These are phyloP conservation scores for Diabrotica undecimpunctata DNA, from an alignment of 1,140 invertebrate genomes.

Conservation along the genomic window DNA sequence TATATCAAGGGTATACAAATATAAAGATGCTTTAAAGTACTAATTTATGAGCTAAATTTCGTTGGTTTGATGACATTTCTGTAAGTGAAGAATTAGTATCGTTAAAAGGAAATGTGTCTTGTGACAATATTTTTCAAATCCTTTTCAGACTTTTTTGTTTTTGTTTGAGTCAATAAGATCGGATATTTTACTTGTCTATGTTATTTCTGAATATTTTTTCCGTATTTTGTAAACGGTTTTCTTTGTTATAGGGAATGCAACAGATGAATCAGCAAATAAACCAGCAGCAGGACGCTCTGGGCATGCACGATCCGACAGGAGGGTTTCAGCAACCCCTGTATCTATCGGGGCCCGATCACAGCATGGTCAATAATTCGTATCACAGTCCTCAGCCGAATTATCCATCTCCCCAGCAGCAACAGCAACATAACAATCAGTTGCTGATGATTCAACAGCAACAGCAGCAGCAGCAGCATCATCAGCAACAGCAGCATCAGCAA, in stretches of 20 bases:
- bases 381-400: slow-evolving; percentile 46
- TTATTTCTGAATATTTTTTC: not conserved
- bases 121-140: too few relatives aligned
- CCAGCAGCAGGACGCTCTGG: slow-evolving; percentile 64
- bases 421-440: slow-evolving; percentile 45
- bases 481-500: slow-evolving; percentile 54
- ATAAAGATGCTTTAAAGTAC: too few relatives aligned
- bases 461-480: slow-evolving; percentile 61
- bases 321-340: slow-evolving; percentile 69
- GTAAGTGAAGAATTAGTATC: too few relatives aligned
- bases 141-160: too few relatives aligned
- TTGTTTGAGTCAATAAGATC: too few relatives aligned
- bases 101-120: too few relatives aligned
- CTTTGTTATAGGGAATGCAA: slow-evolving; percentile 34
- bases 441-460: slow-evolving; percentile 26
- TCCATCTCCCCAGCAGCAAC: slow-evolving; percentile 50
- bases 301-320: slow-evolving; percentile 58
- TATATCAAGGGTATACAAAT: too few relatives aligned
- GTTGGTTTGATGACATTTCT: too few relatives aligned
- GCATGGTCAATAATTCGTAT: slow-evolving; percentile 49
- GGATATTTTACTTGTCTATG: too few relatives aligned
- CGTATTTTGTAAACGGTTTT: not conserved
- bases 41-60: too few relatives aligned
- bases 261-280: slow-evolving; percentile 52
- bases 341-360: slow-evolving; percentile 57